Percentiles rank a stretch among this genome's conserved stretches.
Conservation (phyloP, 2,888 invertebrate genomes). For the Matsumyia berberina region DNA sequence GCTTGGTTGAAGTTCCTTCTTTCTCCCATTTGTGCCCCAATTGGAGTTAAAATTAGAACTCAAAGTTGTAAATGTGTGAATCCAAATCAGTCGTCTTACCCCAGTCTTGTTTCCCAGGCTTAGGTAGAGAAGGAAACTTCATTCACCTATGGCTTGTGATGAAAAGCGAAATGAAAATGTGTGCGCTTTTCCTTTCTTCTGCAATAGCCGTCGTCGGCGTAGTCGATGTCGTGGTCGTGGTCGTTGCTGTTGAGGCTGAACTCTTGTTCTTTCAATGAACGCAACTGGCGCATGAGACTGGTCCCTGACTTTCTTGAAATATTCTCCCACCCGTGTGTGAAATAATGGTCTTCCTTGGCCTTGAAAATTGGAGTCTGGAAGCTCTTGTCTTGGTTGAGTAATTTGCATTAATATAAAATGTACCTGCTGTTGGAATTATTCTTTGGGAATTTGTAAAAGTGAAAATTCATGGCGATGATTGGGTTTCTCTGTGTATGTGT, state of each 20-base stretch:
- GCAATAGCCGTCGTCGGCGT: neutral
- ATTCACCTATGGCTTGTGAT: constrained; percentile 10
- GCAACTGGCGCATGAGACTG: neutral
- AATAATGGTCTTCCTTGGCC: constrained; percentile 38
- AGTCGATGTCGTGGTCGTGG: neutral
- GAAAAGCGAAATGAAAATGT: constrained; percentile 37
- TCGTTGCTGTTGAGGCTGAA: neutral
- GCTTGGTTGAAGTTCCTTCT: constrained; percentile 3
- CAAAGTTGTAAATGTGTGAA: neutral
- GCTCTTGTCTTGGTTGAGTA: constrained; percentile 31
- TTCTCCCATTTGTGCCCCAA: neutral
- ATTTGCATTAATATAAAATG: constrained; percentile 9
- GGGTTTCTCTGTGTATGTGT: neutral
- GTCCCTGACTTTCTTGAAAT: neutral
- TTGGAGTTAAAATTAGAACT: constrained; percentile 14
- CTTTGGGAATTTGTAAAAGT: constrained; percentile 24
- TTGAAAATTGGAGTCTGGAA: constrained; percentile 28
- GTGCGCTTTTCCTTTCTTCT: constrained; percentile 35
- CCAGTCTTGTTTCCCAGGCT: constrained; percentile 30
- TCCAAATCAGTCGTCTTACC: neutral
- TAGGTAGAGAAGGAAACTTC: constrained; percentile 2
- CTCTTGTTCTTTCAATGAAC: neutral
- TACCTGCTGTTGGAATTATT: neutral
- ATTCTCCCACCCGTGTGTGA: constrained; percentile 5
- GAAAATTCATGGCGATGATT: constrained; percentile 3